phyloP scores from a whole-genome alignment of 2,113 vertebrate genomes.

The Rallus limicola region DNA sequence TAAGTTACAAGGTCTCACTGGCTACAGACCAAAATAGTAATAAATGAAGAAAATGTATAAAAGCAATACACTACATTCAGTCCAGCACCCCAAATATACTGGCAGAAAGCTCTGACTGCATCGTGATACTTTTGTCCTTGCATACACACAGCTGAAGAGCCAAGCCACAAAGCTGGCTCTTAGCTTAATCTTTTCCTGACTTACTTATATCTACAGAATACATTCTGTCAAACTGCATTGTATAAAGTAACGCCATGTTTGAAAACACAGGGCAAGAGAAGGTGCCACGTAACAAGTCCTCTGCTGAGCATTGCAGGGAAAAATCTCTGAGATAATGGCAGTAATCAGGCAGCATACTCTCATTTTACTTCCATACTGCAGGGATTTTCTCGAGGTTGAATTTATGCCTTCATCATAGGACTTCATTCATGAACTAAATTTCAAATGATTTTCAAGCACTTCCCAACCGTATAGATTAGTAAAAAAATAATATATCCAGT shows the following conservation, averaged over 20 bases:
- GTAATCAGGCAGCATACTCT: not conserved
- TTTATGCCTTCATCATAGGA: not conserved
- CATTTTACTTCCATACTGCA: conserved; percentile 7
- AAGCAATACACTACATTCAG: not conserved
- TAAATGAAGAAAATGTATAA: not conserved
- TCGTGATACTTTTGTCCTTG: not conserved
- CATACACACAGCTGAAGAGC: not conserved
- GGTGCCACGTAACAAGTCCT: not conserved
- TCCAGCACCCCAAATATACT: not conserved
- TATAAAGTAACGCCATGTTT: not conserved
- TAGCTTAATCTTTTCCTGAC: not conserved
- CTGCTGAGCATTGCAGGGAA: not conserved
- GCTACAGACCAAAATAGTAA: not conserved
- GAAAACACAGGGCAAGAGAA: not conserved
- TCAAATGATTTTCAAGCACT: not conserved
- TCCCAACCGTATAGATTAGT: not conserved
- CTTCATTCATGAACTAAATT: not conserved
- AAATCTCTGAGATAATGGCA: not conserved
- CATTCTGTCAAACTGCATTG: not conserved
- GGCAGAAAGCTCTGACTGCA: not conserved
- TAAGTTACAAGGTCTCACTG: not conserved
- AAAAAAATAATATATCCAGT: not conserved
- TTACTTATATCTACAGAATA: not conserved
- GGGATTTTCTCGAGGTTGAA: not conserved
- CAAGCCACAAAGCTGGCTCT: not conserved